Conservation (phyloP, 2,113 vertebrate genomes). For the Hippolais icterina region DNA sequence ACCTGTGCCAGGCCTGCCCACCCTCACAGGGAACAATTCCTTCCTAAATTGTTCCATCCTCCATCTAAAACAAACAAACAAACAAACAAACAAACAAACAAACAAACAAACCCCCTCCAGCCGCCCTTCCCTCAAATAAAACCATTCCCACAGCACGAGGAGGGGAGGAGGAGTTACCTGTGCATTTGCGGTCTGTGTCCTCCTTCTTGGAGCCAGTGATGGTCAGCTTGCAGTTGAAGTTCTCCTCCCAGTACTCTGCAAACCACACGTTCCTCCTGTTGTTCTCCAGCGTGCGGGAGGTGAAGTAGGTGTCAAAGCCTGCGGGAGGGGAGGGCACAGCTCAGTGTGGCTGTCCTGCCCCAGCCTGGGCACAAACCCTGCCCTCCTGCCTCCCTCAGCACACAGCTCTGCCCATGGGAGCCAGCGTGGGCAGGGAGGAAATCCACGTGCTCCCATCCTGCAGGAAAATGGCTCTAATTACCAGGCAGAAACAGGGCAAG, state of each 20-base stretch:
- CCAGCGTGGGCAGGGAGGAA: rapidly evolving
- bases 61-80: not conserved
- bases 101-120: not conserved
- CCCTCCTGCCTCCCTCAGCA: rapidly evolving
- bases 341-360: rapidly evolving
- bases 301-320: conserved; percentile 95
- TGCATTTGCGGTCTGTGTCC: conserved; percentile 93
- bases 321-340: not conserved
- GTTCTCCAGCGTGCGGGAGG: conserved; percentile 90
- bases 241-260: conserved; percentile 97
- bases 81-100: not conserved
- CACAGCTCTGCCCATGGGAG: rapidly evolving
- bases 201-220: conserved; percentile 95
- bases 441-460: not conserved
- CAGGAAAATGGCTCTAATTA: not conserved
- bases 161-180: conserved; percentile 75
- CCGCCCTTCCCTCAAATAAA: not conserved
- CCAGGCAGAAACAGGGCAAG: not conserved
- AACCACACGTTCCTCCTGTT: conserved; percentile 98
- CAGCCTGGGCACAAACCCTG: not conserved
- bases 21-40: rapidly evolving
- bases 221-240: conserved; percentile 95
- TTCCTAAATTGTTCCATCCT: not conserved
- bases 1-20: not conserved
- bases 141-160: not conserved